phyloP scores from a whole-genome alignment of 1,140 invertebrate species.

The Gerris buenoi region DNA sequence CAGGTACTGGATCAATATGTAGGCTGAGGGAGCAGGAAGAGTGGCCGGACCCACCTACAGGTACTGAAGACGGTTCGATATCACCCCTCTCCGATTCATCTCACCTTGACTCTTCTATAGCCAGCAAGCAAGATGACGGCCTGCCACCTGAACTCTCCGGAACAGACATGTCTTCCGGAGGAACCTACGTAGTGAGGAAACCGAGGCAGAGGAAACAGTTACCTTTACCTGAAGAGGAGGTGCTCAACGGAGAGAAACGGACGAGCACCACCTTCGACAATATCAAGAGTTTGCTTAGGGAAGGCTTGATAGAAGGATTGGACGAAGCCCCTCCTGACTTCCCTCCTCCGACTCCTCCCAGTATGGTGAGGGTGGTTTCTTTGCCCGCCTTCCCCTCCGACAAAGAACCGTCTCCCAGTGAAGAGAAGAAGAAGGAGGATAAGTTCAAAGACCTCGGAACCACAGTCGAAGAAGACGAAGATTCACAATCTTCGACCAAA shows the following conservation, averaged over 20 bases:
- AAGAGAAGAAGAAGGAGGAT: conserved; percentile 19
- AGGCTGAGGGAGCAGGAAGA: conserved; percentile 41
- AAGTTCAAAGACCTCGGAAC: conserved; percentile 8
- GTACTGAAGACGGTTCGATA: conserved; percentile 44
- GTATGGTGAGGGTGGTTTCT: conserved; percentile 48
- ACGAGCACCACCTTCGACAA: conserved; percentile 63
- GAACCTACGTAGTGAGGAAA: conserved; percentile 57
- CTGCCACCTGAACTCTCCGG: conserved; percentile 30
- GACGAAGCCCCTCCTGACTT: conserved; percentile 37
- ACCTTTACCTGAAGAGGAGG: conserved; percentile 28
- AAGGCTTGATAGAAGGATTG: conserved; percentile 41
- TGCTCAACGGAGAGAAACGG: conserved; percentile 40
- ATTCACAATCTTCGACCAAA: conserved; percentile 4
- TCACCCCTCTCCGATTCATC: conserved; percentile 48
- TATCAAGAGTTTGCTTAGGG: conserved; percentile 53
- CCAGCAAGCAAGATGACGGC: conserved; percentile 28
- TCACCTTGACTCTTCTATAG: conserved; percentile 18
- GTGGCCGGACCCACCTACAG: conserved; percentile 47
- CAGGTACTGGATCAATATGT: conserved; percentile 26
- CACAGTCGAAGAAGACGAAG: conserved; percentile 12
- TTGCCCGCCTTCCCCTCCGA: conserved; percentile 42
- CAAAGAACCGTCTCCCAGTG: conserved; percentile 25
- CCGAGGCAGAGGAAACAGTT: conserved; percentile 39
- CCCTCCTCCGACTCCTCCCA: conserved; percentile 37
- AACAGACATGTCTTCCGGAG: conserved; percentile 42